Conservation (phyloP, 2,113 vertebrate species). For the Antechinus stuartii region DNA sequence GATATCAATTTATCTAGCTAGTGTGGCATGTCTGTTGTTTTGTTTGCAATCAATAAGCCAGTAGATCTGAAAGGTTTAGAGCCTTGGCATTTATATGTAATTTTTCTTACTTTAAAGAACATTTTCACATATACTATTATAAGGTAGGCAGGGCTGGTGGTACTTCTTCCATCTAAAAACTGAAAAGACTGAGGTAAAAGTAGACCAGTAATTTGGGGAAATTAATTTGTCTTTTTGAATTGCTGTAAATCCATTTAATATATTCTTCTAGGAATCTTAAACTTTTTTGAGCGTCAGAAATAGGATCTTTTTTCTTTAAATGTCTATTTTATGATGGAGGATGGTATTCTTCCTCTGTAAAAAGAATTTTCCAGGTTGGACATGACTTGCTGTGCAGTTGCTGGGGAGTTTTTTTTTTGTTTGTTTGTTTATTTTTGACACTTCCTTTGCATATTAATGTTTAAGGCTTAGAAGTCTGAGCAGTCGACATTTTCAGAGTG, state of each 20-base stretch:
- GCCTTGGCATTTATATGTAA: background rate
- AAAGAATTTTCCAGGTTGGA: background rate
- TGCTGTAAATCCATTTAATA: background rate
- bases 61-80: background rate
- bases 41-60: background rate
- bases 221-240: background rate
- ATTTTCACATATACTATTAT: background rate
- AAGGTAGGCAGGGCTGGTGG: background rate
- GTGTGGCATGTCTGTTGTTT: background rate
- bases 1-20: background rate
- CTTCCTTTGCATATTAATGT: background rate
- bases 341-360: background rate
- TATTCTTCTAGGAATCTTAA: background rate
- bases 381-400: background rate
- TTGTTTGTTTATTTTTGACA: background rate
- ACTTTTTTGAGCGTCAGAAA: background rate
- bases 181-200: background rate
- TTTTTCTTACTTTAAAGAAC: background rate
- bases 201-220: background rate
- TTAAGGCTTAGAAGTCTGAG: background rate
- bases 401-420: background rate
- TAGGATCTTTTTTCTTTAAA: background rate
- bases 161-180: background rate
- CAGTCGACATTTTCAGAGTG: background rate
- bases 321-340: background rate